Base-by-base conservation (phyloP, 1,140 invertebrate species). In the Drosophila pandora region DNA sequence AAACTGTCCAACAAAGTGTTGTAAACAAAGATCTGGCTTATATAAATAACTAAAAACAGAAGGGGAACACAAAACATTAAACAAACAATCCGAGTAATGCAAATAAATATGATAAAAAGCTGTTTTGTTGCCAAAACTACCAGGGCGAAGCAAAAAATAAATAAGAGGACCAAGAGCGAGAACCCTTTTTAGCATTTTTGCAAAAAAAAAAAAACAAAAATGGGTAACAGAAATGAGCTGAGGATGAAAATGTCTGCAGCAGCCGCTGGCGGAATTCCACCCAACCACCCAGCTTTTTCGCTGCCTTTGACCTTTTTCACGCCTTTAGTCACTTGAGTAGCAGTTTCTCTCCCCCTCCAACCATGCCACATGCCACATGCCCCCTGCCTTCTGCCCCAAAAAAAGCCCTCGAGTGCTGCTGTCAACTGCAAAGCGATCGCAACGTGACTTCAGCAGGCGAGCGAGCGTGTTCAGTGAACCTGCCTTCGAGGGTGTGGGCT, bases 261-360 rank as follows among this genome's bases (percentile, higher is more conserved):
- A 72, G 62, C 53, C 54, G 62, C 37, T 28, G 39, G 25, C 52
- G 9, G 5, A 56, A 48, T 48, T n/a, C 13, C 3, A 2, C 8
- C 21, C 43, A 23, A 23, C 64, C 21, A 22, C 39, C 55, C 54
- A 37, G 9, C n/a, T 54, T 32, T 70, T 17, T 50, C 41, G 49
- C 53, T 85, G 82, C 81, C 81, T 84, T 84, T 85, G 81, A 85
- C 81, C 82, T 85, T 85, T 85, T 87, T 85, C 82, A 85, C 81
- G 82, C 82, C 81, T 87, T 84, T 63, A 77, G 81, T 59, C 64
- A 80, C 81, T 80, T 77, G 81, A 81, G 78, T 81, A 84, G 78
- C 81, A 87, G 78, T 81, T 87, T 74, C 67, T 62, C 81, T 78
- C 49, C 32, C 49, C 53, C 53, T 8, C 57, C 56, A 22, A 32